A percentile compares a stretch with the other conserved stretches of the same genome.
Evolutionary conservation across 2,888 invertebrate genomes (phyloP).

Genomic region (Zaprionus lineosus): DNA sequence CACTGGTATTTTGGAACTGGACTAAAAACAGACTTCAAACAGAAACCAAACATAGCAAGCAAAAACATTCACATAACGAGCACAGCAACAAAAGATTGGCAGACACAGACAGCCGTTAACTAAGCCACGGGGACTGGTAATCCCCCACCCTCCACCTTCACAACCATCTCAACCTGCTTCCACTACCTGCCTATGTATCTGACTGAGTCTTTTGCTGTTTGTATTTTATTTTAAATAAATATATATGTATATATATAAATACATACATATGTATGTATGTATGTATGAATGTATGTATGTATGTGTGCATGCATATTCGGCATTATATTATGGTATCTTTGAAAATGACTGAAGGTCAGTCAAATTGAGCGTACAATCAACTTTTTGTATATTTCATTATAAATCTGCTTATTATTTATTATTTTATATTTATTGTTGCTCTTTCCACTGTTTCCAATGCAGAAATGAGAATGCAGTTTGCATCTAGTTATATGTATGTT

Average conservation of each 20-base stretch:
- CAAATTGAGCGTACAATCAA: conserved; percentile 73
- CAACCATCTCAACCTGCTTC: conserved; percentile 12
- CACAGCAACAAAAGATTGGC: conserved; percentile 31
- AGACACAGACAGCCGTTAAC: conserved; percentile 27
- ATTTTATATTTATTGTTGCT: conserved; percentile 13
- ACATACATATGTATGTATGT: conserved; percentile 30
- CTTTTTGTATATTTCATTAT: conserved; percentile 58
- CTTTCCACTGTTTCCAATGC: conserved; percentile 3
- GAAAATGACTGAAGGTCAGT: conserved; percentile 71
- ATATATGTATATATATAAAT: conserved; percentile 39
- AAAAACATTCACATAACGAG: conserved; percentile 22
- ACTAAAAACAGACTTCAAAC: conserved; percentile 71
- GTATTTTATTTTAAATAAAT: conserved; percentile 59
- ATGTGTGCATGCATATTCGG: conserved; percentile 42
- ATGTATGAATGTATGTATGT: conserved; percentile 33
- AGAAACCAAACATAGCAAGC: conserved; percentile 43
- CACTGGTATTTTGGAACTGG: conserved; percentile 71
- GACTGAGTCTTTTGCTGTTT: conserved; percentile 43
- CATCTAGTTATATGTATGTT: background rate
- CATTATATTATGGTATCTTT: conserved; percentile 57
- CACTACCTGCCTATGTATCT: conserved; percentile 12
- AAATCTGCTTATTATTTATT: conserved; percentile 32
- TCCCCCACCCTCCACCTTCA: conserved; percentile 35
- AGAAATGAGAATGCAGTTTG: conserved; percentile 39
- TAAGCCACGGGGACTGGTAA: conserved; percentile 55